Evolutionary conservation across 2,113 vertebrate species (phyloP), one percentile per base, ranked within the genome.

Genomic region (Rhinoderma darwinii): DNA sequence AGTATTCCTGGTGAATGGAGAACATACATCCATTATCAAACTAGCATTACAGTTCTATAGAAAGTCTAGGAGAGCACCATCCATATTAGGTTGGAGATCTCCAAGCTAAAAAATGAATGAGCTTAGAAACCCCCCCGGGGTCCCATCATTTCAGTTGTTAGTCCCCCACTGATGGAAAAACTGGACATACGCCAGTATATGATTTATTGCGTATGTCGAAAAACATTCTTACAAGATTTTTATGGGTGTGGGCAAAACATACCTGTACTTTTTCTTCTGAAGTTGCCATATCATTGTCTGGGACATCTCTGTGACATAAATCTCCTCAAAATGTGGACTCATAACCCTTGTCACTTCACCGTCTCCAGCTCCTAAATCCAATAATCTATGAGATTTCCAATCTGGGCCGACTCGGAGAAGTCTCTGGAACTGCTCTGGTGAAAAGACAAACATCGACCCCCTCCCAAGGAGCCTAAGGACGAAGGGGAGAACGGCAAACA

Each of bases 381-480:
- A 94, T 41, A 99, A 95, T 83, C 96, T 94, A 51, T 95, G 93
- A 3, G 96, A 95, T 92, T 92, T 96, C 98, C 98, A 99, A 63
- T 97, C 96, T 0, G 96, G 95, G 51, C 92, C 91, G 86, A 99
- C 95, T 91, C 89, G 93, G 82, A 99, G 96, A 88, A 99, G 94
- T 89, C 89, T 93, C 89, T 94, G 96, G 94, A 99, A 98, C 66
- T 99, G 98, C 87, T 98, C 95, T 72, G 92, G 90, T 2, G 98
- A 99, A 91, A 99, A 99, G 77, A 99, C 97, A 89, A 99, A 99
- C 98, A 99, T 99, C 22, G 98, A 98, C 79, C 98, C 98, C 18
- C 98, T 95, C 88, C 97, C 97, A 89, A 99, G 95, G 89, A 99
- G 95, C 91, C 98, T 99, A 92, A 82, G 91, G 35, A 59, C 37